Conservation (phyloP, 2,888 invertebrate species). For the Stomorhina lunata region DNA sequence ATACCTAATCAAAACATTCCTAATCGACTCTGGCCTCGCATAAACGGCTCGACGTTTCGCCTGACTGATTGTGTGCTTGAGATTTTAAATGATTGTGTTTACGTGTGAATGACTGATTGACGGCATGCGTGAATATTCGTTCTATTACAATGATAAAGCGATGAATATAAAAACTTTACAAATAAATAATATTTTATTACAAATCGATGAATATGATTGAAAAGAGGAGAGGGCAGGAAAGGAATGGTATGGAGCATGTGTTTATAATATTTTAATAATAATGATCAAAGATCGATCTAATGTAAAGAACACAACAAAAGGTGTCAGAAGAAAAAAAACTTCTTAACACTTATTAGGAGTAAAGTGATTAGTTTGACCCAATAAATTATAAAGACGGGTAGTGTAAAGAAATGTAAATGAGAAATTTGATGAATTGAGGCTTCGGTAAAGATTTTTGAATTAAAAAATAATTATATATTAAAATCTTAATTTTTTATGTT, state of each 20-base stretch:
- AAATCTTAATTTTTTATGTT: background rate
- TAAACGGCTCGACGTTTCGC: constrained; percentile 1
- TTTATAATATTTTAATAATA: background rate
- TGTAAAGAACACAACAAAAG: background rate
- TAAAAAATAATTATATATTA: no score
- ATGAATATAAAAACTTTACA: constrained; percentile 35
- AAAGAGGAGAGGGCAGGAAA: background rate
- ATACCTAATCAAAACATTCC: constrained; percentile 14
- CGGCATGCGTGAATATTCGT: constrained; percentile 44
- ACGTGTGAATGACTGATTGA: constrained; percentile 48
- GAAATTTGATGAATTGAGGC: no score
- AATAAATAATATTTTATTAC: constrained; percentile 10
- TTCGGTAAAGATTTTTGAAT: no score
- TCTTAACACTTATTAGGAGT: background rate
- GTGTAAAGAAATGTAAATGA: background rate
- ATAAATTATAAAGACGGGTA: background rate
- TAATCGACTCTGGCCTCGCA: constrained; percentile 9
- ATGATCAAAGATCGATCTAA: background rate
- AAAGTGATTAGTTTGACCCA: no score
- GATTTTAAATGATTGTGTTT: background rate
- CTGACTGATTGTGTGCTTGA: constrained; percentile 38
- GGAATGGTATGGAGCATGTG: no score
- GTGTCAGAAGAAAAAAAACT: background rate
- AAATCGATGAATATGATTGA: constrained; percentile 41
- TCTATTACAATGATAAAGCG: constrained; percentile 36